Conservation (phyloP, 2,888 invertebrate genomes). For the Leucophenga montana region DNA sequence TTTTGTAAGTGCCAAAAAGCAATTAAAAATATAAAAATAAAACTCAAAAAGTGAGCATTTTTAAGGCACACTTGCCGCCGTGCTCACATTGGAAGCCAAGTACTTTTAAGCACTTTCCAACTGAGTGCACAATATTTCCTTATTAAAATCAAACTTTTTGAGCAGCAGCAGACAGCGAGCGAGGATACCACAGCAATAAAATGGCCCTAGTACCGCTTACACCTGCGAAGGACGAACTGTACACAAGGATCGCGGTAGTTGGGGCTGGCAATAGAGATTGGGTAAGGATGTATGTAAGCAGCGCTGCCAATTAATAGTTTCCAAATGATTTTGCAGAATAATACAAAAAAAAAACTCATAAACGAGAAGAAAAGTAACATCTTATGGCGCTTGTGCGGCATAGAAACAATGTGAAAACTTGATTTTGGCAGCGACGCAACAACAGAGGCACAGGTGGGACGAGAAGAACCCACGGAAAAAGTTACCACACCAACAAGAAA, state of each 20-base stretch:
- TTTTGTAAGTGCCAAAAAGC: neutral
- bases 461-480: neutral
- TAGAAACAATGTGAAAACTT: slow-evolving; percentile 4
- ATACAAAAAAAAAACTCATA: slow-evolving; percentile 26
- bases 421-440: neutral
- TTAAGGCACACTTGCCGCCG: slow-evolving; percentile 8
- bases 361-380: neutral
- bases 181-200: neutral
- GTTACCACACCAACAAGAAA: slow-evolving; percentile 27
- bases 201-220: neutral
- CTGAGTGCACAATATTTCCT: slow-evolving; percentile 26
- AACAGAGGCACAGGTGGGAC: neutral
- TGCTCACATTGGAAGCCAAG: too few species aligned
- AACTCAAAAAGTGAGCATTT: slow-evolving; percentile 46
- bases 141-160: slow-evolving; percentile 26
- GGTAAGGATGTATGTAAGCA: slow-evolving; percentile 31
- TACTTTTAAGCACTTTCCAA: slow-evolving; percentile 22
- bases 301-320: slow-evolving; percentile 59
- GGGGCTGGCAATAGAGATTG: neutral
- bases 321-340: slow-evolving; percentile 43
- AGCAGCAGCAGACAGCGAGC: too few species aligned
- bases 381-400: neutral
- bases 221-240: neutral
- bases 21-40: neutral
- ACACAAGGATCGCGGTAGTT: neutral